These are phyloP conservation scores for Forbesichthys agassizii DNA, from an alignment of 2,113 vertebrate species.

Conservation along the genomic window DNA sequence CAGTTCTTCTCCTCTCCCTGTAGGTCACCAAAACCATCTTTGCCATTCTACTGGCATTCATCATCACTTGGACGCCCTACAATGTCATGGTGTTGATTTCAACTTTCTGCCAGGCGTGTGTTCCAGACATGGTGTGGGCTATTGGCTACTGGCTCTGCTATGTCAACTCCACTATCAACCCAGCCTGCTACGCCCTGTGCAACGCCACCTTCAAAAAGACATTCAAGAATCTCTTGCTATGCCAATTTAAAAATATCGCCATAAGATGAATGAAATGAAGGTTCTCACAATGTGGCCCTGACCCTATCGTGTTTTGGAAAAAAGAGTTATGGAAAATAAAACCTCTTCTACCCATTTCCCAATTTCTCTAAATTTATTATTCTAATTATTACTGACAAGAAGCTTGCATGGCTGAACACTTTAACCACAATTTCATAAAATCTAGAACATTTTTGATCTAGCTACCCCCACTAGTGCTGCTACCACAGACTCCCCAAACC, in stretches of 20 bases:
- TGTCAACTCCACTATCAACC: slow-evolving; percentile 98
- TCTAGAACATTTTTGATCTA: no score
- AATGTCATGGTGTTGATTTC: slow-evolving; percentile 99
- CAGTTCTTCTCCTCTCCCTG: background rate
- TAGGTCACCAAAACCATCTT: slow-evolving; percentile 96
- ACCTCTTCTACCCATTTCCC: no score
- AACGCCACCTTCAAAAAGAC: slow-evolving; percentile 99
- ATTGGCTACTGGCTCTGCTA: slow-evolving; percentile 99
- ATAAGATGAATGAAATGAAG: slow-evolving; percentile 79
- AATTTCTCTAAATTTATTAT: no score
- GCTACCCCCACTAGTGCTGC: no score
- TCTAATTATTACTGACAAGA: no score
- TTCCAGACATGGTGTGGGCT: slow-evolving; percentile 93
- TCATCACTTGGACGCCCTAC: slow-evolving; percentile 97
- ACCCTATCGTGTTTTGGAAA: no score
- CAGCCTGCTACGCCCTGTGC: slow-evolving; percentile 97
- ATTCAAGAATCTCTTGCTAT: slow-evolving; percentile 95
- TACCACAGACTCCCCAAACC: no score
- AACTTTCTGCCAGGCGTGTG: slow-evolving; percentile 93
- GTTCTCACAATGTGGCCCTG: no score
- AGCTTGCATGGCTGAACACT: no score
- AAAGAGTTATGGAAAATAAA: no score
- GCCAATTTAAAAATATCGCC: slow-evolving; percentile 96
- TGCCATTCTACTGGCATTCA: slow-evolving; percentile 96
- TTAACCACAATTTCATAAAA: no score